phyloP scores from a whole-genome alignment of 2,888 invertebrate genomes.

The Tipula confusa region DNA sequence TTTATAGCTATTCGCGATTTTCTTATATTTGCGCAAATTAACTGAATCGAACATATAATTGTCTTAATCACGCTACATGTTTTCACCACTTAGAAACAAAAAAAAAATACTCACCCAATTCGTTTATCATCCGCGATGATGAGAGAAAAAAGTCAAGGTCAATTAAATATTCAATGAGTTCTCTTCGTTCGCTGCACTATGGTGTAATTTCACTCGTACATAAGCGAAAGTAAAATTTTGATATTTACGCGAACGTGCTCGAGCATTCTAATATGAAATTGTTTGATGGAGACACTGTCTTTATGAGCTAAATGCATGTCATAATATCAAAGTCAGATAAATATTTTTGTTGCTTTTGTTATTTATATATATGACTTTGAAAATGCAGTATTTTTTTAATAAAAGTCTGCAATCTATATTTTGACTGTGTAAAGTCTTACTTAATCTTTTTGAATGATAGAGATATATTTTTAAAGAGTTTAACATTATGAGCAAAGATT shows the following conservation, averaged over 20 bases:
- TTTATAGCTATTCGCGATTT: neutral
- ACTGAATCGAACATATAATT: neutral
- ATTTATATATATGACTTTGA: neutral
- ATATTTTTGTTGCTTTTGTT: neutral
- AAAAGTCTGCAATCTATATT: neutral
- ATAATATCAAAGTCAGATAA: neutral
- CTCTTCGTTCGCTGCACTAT: neutral
- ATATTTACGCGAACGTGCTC: too few species aligned
- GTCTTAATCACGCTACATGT: neutral
- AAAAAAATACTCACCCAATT: neutral
- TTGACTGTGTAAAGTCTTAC: neutral
- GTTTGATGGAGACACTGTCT: neutral
- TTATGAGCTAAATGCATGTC: neutral
- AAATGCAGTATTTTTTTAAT: neutral
- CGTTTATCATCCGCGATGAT: neutral
- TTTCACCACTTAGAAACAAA: slow-evolving; percentile 3
- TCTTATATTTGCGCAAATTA: neutral
- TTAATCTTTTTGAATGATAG: neutral
- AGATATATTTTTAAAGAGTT: too few species aligned
- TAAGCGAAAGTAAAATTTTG: neutral
- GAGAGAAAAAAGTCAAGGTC: neutral
- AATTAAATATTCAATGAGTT: slow-evolving; percentile 3
- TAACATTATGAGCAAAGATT: too few species aligned
- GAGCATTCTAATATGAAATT: too few species aligned
- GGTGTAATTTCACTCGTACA: neutral